phyloP scores from a whole-genome alignment of 2,888 invertebrate genomes.

The Standfussiana lucernea region DNA sequence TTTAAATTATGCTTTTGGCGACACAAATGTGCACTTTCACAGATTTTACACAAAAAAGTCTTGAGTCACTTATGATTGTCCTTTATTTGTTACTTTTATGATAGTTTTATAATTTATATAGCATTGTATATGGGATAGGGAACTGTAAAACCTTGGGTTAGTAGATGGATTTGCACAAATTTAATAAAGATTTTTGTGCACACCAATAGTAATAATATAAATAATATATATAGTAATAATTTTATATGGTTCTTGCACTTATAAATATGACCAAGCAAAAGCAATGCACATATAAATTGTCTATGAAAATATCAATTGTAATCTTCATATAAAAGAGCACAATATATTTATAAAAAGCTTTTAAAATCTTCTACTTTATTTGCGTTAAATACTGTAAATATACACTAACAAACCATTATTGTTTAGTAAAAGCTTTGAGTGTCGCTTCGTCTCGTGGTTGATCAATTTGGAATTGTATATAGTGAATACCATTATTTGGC shows the following conservation, averaged over 20 bases:
- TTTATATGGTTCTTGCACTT: conserved; percentile 28
- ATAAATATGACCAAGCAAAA: conserved; percentile 21
- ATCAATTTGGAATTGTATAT: conserved; percentile 89
- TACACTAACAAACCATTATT: conserved; percentile 90
- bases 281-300: conserved; percentile 29
- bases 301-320: conserved; percentile 15
- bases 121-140: not conserved
- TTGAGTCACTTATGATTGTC: not conserved
- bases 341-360: conserved; percentile 63
- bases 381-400: conserved; percentile 79
- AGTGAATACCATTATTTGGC: conserved; percentile 84
- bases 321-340: conserved; percentile 62
- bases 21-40: not conserved
- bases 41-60: not conserved
- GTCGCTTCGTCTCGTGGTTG: conserved; percentile 84
- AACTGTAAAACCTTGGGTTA: not conserved
- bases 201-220: not conserved
- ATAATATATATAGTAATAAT: too few species aligned
- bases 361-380: conserved; percentile 71
- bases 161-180: not conserved
- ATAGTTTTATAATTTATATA: too few species aligned
- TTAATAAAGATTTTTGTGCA: not conserved
- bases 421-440: conserved; percentile 83
- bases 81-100: not conserved
- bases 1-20: not conserved